Base-by-base conservation (phyloP, 2,888 invertebrate species). In the Cantharis flavilabris region DNA sequence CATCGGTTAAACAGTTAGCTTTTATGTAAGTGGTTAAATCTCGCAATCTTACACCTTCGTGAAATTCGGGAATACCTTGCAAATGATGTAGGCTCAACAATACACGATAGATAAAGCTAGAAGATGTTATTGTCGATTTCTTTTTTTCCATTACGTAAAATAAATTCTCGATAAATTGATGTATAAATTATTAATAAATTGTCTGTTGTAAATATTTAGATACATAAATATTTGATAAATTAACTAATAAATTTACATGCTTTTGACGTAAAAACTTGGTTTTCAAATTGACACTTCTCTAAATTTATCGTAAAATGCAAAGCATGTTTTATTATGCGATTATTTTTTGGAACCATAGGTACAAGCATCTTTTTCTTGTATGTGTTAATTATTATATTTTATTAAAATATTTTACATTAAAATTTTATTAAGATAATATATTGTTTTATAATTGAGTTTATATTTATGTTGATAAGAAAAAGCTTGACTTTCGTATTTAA, bases 21-120 rank as follows among this genome's bases (percentile, higher is more conserved):
- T 28, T 69, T 5, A 81, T 70, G 63, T 75, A 76, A 14, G 72
- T 26, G 1, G 75, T 74, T n/a, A 81, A 77, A 23, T 76, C 77
- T 9, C 71, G 14, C 20, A 75, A 62, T 20, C 69, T 26, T 2
- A 71, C 71, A n/a, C 77, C 79, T 20, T 72, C 13, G 9, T 75
- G 63, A 16, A 67, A 63, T 62, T 73, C 62, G 11, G 65, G 23
- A 11, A 72, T 28, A 16, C 76, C 72, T 77, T 81, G 81, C 2
- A 81, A 30, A 23, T 70, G 75, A 63, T 78, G 79, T 9, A 81
- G 20, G 64, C 76, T 70, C 18, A 80, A 18, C 13, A 80, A 62
- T 20, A 78, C 71, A 70, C 71, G 23, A 30, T 28, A 63, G n/a
- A 63, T 73, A 20, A 73, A 73, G 64, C 73, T 73, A 2, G 30